Evolutionary conservation across 2,888 invertebrate genomes (phyloP), one percentile per base, ranked within the genome.

Genomic region (Watsonalla cultraria): DNA sequence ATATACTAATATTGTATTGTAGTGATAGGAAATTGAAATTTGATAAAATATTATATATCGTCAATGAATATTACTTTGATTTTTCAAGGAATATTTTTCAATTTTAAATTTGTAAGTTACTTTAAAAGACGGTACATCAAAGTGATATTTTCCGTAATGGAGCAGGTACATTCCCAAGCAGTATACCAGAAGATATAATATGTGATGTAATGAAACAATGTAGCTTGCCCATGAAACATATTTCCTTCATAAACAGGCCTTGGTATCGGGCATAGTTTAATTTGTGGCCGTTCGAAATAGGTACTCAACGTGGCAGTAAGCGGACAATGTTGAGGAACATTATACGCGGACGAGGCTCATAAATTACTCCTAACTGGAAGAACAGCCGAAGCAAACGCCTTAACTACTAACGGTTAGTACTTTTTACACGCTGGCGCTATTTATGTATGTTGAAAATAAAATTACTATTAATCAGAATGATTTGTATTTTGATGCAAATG

Each of bases 221-320:
- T 42, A 42, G 11, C 5, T 65, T 58, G 54, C 54, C 62, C 57
- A 59, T 52, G 55, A 54, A 65, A 55, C 51, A 11, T 42, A 42
- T 11, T 42, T 42, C 42, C 42, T 42, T 11, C 61, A 61, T 67
- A 58, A 62, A 58, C 58, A 62, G 15, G 15, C 56, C 62, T 61
- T 68, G 59, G 51, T 58, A 65, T 56, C 53, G 54, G 48, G 51
- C 47, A 46, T 53, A 65, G 57, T 24, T 62, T 60, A 55, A 62
- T 65, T 65, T 65, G 62, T 65, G 59, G 65, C 58, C 53, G 58
- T 62, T 58, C 67, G 58, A 66, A 55, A 59, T 24, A 24, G 24
- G 56, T 50, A 15, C 50, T 48, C 55, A 60, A 67, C 65, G 63
- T 52, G 68, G 66, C 65, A 54, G 53, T 45, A n/a, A 15, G 47